Base-by-base conservation (phyloP, 2,888 invertebrate species). In the Leucoma salicis region DNA sequence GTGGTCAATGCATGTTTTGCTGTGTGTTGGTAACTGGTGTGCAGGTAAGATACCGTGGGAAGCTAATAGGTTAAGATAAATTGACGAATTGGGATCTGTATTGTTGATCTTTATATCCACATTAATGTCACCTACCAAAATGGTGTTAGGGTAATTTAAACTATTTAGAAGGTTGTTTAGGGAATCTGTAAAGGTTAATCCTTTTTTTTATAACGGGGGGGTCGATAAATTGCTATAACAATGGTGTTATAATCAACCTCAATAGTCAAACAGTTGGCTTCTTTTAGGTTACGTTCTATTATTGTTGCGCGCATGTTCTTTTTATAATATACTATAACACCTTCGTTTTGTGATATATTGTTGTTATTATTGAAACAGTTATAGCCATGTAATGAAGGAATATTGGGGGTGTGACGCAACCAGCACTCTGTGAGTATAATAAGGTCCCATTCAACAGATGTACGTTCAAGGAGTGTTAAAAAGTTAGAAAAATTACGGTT, bases 1-100 rank as follows among this genome's bases (percentile, higher is more conserved):
- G 18, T 33, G 33, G 16, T 33, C 33, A 7, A 33, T 16, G n/a
- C 18, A 18, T 4, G 33, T 33, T 18, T 33, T 33, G 3, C 33
- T 18, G 18, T 33, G 33, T 18, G 33, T 33, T 12, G 10, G 18
- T 10, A 33, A 12, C 4, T 33, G 16, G 10, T 31, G 31, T 5
- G 31, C 31, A 10, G 31, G 31, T n/a, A 15, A 31, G 0, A 31
- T 8, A n/a, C 33, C 33, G 12, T 33, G 33, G 12, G 18, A 2
- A 33, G 33, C 33, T n/a, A 2, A 6, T n/a, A 33, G 18, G 12
- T 33, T 33, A 18, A 33, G 10, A 18, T 33, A 33, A 11, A 18
- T 18, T 18, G 18, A 18, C 6, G 18, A 11, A 18, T 33, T 33
- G n/a, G 2, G 4, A 25, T 25, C n/a, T n/a, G 10, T 25, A 10